Evolutionary conservation across 2,113 vertebrate species (phyloP).

Genomic region (Hemichromis elongatus): DNA sequence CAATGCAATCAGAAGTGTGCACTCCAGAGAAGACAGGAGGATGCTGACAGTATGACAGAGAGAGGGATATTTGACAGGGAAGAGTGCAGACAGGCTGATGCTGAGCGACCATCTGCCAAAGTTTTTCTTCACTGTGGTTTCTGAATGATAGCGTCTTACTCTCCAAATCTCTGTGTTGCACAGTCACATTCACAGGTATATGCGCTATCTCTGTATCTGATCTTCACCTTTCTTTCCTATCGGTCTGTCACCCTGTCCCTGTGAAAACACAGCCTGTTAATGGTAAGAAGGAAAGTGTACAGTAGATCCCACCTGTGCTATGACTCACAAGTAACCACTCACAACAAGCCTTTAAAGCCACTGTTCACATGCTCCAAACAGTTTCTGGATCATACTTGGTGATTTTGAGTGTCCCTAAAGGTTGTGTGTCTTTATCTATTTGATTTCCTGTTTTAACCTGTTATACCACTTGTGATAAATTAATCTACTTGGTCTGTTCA

Average conservation of each 20-base stretch:
- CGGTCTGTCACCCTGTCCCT: background rate
- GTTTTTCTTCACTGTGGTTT: background rate
- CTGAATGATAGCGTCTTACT: background rate
- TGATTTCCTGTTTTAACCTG: background rate
- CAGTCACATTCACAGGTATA: background rate
- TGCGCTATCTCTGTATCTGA: background rate
- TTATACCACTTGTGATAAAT: background rate
- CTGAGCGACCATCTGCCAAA: constrained; percentile 39
- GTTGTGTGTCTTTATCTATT: background rate
- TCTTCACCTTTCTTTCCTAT: background rate
- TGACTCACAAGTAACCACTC: background rate
- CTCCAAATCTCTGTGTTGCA: background rate
- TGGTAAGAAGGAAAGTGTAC: background rate
- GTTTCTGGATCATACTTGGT: background rate
- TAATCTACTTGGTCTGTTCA: background rate
- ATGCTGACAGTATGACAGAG: background rate
- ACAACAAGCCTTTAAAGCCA: background rate
- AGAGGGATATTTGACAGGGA: background rate
- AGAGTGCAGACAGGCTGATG: background rate
- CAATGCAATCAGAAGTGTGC: background rate
- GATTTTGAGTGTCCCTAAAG: background rate
- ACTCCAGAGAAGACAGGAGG: background rate
- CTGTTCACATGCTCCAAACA: background rate
- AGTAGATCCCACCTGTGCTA: background rate
- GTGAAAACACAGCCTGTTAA: background rate